Evolutionary conservation across 2,113 vertebrate genomes (phyloP), one percentile per base, ranked within the genome.

Genomic region (Labeo catla): DNA sequence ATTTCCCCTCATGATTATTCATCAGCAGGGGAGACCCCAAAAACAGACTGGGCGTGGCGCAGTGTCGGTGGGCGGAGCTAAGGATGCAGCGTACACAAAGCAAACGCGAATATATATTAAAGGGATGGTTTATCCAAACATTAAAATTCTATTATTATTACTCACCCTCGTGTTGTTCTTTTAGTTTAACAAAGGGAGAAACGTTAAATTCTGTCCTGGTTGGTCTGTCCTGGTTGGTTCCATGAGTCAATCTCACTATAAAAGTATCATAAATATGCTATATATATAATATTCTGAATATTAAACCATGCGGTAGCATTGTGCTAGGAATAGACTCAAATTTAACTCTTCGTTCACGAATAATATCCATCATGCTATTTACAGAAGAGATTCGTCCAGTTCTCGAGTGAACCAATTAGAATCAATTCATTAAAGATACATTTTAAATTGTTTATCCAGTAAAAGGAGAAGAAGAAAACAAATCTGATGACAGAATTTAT

Each of bases 41-140:
- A 49, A 43, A 23, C 84, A 8, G 52, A 8, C 59, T 87, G 89
- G 89, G 90, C 88, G 89, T 88, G 83, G 84, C 61, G 9, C 52
- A 47, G 15, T 36, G 1, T 43, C 45, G 34, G 43, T 82, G 66
- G 83, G 87, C 73, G 85, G 74, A 8, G 47, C 11, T 63, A 28
- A 28, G 15, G 45, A 11, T 34, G 45, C 13, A 23, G 43, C n/a
- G 49, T 11, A 21, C 63, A 82, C 45, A 82, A 82, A 82, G 63
- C 80, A 50, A 70, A 52, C 3, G 54, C 19, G 11, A 81, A 65
- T 28, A 23, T 76, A 28, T 2, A 10, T 8, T 47, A 47, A 47
- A 47, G 47, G 8, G 3, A 15, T 15, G 21, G 68, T 72, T 49
- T 45, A 76, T 11, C 11, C 23, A 11, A 77, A 77, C 54, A 34